These are phyloP conservation scores for Dolichomitus sp. DNA, from an alignment of 2,888 invertebrate species.

Conservation along the genomic window DNA sequence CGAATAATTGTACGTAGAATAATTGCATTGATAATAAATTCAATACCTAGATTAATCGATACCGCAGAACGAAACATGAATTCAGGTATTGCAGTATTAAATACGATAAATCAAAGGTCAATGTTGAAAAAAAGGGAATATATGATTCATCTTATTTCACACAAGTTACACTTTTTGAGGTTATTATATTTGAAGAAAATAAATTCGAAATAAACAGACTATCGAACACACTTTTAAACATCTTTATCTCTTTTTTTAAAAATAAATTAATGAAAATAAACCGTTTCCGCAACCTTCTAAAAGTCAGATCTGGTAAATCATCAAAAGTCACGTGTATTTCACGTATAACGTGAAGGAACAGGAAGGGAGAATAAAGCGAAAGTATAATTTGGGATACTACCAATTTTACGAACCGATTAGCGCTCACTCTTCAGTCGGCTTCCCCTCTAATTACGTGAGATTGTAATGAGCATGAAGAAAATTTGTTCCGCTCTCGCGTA, in stretches of 20 bases:
- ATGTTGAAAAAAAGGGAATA: neutral
- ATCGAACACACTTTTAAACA: neutral
- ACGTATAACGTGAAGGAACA: slow-evolving; percentile 1
- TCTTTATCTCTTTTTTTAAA: neutral
- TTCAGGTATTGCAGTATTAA: neutral
- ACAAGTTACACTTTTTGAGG: neutral
- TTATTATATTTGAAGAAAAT: neutral
- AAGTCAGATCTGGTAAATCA: neutral
- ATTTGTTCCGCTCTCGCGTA: slow-evolving; percentile 64
- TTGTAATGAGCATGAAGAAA: slow-evolving; percentile 62
- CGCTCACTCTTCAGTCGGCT: slow-evolving; percentile 15
- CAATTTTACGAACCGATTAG: slow-evolving; percentile 39
- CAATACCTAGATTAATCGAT: slow-evolving; percentile 15
- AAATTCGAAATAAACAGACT: too few species aligned
- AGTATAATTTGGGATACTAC: slow-evolving; percentile 38
- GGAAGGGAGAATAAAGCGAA: slow-evolving; percentile 28
- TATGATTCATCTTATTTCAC: neutral
- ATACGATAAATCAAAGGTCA: neutral
- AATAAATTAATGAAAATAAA: too few species aligned
- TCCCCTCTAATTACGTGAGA: slow-evolving; percentile 53
- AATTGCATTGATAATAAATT: slow-evolving; percentile 32
- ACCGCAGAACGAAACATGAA: neutral
- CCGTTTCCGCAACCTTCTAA: neutral
- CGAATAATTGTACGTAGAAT: slow-evolving; percentile 33
- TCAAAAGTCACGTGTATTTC: neutral